phyloP scores from a whole-genome alignment of 2,797 vertebrate species.

The Paguma larvata region DNA sequence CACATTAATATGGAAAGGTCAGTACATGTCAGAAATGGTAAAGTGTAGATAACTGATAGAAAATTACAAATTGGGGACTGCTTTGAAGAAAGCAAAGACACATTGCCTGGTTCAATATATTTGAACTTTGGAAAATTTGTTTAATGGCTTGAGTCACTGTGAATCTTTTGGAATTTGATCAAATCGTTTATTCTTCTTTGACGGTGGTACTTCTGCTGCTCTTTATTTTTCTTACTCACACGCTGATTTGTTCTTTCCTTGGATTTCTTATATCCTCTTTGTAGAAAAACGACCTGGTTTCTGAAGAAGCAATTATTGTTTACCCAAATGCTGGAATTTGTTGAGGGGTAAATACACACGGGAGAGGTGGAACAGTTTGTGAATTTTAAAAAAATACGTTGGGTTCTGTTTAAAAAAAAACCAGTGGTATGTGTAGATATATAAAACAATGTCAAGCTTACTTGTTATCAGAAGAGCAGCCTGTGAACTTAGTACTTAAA shows the following conservation, averaged over 20 bases:
- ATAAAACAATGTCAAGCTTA: neutral
- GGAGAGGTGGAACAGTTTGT: neutral
- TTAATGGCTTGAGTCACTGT: conserved; percentile 29
- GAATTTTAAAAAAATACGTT: neutral
- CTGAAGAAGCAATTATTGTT: neutral
- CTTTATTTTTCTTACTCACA: neutral
- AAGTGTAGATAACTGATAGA: conserved; percentile 40
- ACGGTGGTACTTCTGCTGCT: neutral
- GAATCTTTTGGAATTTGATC: conserved; percentile 40
- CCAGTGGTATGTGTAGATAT: neutral
- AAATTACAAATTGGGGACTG: conserved; percentile 58
- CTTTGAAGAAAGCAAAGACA: conserved; percentile 23
- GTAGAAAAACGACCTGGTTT: neutral
- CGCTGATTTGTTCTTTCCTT: neutral
- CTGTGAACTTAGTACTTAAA: neutral
- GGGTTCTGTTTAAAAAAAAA: neutral
- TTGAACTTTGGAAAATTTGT: conserved; percentile 52
- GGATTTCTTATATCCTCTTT: neutral
- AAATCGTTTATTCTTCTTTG: neutral
- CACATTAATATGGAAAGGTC: conserved; percentile 71
- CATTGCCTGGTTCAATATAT: neutral
- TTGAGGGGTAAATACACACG: neutral
- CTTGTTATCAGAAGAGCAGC: neutral
- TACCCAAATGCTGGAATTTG: neutral
- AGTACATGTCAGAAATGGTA: conserved; percentile 55